A percentile compares a stretch with the other conserved stretches of the same genome.
phyloP scores from a whole-genome alignment of 2,888 invertebrate genomes.

The Patella pellucida region DNA sequence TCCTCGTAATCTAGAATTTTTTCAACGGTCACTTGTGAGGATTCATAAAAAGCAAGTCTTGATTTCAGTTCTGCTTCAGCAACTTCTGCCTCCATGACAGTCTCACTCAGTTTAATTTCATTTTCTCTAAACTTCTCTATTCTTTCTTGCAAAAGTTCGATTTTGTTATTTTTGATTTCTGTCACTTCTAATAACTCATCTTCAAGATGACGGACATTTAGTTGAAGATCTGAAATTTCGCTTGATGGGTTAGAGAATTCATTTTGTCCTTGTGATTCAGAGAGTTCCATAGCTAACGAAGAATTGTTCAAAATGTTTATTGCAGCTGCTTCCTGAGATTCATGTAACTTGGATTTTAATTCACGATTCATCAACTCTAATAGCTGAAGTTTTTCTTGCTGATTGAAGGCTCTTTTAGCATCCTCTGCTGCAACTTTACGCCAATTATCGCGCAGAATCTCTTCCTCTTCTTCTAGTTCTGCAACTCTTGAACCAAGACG shows the following conservation, averaged over 20 bases:
- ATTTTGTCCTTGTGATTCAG: slow-evolving; percentile 21
- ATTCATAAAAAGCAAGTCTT: slow-evolving; percentile 51
- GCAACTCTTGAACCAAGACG: slow-evolving; percentile 47
- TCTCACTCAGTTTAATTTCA: slow-evolving; percentile 58
- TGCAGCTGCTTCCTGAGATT: slow-evolving; percentile 50
- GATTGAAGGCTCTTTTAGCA: slow-evolving; percentile 49
- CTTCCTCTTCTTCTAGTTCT: slow-evolving; percentile 61
- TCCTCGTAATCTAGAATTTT: slow-evolving; percentile 54
- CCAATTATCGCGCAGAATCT: slow-evolving; percentile 59
- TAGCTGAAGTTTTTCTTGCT: slow-evolving; percentile 57
- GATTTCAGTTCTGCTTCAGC: slow-evolving; percentile 51
- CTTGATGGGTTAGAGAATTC: background rate
- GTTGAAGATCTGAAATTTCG: background rate
- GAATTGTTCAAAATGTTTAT: slow-evolving; percentile 40
- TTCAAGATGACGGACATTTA: slow-evolving; percentile 38
- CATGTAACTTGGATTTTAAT: slow-evolving; percentile 52
- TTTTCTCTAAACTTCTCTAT: slow-evolving; percentile 46
- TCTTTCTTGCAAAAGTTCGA: slow-evolving; percentile 51
- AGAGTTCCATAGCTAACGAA: slow-evolving; percentile 55
- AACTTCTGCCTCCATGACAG: slow-evolving; percentile 55
- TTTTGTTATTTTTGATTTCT: slow-evolving; percentile 55
- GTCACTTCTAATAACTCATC: slow-evolving; percentile 45
- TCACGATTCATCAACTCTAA: slow-evolving; percentile 53
- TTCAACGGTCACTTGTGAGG: slow-evolving; percentile 43
- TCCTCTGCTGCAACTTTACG: slow-evolving; percentile 60